Conservation (phyloP, 2,113 vertebrate species). For the Phaethon lepturus region DNA sequence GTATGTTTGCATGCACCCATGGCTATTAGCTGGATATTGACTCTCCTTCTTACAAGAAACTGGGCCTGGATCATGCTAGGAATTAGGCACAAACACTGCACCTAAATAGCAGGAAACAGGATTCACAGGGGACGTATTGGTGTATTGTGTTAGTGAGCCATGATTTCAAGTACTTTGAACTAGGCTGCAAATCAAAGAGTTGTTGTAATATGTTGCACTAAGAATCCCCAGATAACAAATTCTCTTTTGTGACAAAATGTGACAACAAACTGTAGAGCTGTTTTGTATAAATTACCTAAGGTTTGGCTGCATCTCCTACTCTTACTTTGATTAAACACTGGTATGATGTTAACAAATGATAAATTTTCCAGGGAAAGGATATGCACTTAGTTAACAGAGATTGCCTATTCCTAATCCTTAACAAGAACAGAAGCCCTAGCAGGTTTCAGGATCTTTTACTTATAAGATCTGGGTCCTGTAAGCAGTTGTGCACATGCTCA, state of each 20-base stretch:
- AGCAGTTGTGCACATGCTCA: not conserved
- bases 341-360: not conserved
- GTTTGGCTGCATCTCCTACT: not conserved
- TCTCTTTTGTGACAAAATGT: not conserved
- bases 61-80: not conserved
- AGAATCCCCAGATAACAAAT: not conserved
- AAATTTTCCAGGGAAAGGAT: not conserved
- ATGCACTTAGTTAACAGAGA: not conserved
- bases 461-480: not conserved
- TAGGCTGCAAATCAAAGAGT: not conserved
- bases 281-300: not conserved
- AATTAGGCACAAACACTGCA: not conserved
- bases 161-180: not conserved
- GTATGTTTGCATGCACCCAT: not conserved
- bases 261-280: not conserved
- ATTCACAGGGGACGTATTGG: accelerated
- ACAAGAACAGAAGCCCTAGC: not conserved
- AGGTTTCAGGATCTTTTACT: not conserved
- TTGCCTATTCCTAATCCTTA: not conserved
- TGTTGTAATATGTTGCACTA: not conserved
- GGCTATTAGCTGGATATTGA: not conserved
- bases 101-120: not conserved
- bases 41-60: not conserved
- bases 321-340: not conserved
- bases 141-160: not conserved